Evolutionary conservation across 2,797 vertebrate species (phyloP).

Genomic region (Ctenochaetus hawaiiensis): DNA sequence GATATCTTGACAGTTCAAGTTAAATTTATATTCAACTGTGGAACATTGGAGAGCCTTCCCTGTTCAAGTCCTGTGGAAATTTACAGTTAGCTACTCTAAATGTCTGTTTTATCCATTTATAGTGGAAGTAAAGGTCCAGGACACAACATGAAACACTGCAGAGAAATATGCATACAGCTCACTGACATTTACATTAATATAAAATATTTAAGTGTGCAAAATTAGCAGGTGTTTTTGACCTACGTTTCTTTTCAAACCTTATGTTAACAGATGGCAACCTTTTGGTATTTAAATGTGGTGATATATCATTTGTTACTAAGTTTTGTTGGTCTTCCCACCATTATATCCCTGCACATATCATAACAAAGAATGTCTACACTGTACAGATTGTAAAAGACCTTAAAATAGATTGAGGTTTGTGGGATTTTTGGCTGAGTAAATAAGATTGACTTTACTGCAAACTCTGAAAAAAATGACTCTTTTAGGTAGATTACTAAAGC

Average conservation of each 20-base stretch:
- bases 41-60: not conserved
- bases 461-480: not conserved
- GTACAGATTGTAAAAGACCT: too few species aligned
- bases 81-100: too few species aligned
- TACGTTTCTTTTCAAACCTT: not conserved
- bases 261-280: not conserved
- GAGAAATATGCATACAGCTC: not conserved
- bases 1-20: slow-evolving; percentile 20
- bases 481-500: not conserved
- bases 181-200: not conserved
- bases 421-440: too few species aligned
- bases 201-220: not conserved
- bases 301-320: not conserved
- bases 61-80: not conserved
- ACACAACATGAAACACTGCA: not conserved
- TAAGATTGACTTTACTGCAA: not conserved
- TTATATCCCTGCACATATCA: too few species aligned
- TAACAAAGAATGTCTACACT: too few species aligned
- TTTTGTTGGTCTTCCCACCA: not conserved
- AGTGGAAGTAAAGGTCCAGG: not conserved
- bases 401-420: too few species aligned
- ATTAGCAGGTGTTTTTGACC: not conserved
- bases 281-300: not conserved
- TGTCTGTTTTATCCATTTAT: not conserved
- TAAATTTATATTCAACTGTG: not conserved